phyloP scores from a whole-genome alignment of 2,797 vertebrate genomes.

The Pyrocephalus nanus region DNA sequence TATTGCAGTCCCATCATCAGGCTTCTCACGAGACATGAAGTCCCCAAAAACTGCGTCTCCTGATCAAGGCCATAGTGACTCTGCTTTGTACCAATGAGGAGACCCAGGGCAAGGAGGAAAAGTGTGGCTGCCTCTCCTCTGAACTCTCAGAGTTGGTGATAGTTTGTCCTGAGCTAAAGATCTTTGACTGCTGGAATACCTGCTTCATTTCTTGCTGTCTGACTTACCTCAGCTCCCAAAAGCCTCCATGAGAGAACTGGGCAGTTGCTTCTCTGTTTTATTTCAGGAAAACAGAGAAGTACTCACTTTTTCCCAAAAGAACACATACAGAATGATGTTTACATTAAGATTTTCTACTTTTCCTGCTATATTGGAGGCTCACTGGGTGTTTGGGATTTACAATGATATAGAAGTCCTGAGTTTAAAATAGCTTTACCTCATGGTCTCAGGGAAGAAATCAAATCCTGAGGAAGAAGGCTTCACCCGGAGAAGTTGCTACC shows the following conservation, averaged over 20 bases:
- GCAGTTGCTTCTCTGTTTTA: background rate
- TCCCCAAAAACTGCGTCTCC: background rate
- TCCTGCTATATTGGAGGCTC: background rate
- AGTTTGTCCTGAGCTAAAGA: background rate
- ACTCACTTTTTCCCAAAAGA: background rate
- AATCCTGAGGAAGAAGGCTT: background rate
- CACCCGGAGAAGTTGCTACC: background rate
- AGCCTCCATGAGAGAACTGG: background rate
- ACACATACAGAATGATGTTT: background rate
- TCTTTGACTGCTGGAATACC: background rate
- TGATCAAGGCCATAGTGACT: background rate
- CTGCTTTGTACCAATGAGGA: background rate
- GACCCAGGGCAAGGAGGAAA: background rate
- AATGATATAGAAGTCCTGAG: background rate
- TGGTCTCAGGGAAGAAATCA: background rate
- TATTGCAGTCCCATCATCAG: accelerated
- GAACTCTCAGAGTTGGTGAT: background rate
- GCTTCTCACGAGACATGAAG: background rate
- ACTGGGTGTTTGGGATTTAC: background rate
- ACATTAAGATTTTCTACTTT: background rate
- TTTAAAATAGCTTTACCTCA: background rate
- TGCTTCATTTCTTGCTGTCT: background rate
- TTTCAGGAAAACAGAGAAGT: background rate
- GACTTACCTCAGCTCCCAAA: background rate
- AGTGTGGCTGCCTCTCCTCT: background rate